phyloP scores from a whole-genome alignment of 1,140 invertebrate species.

The Drosophila pruinosa region DNA sequence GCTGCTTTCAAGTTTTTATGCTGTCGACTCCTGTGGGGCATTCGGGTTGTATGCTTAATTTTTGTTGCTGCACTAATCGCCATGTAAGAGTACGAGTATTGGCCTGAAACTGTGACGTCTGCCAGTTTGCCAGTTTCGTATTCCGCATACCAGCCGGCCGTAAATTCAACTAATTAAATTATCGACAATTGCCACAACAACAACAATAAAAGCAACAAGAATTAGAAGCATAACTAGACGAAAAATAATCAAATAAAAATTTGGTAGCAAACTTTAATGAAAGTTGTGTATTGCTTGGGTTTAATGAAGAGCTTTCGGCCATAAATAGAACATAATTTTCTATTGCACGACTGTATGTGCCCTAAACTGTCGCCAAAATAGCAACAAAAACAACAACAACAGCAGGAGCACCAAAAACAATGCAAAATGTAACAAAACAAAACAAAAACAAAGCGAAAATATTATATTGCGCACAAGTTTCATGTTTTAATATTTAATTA shows the following conservation, averaged over 20 bases:
- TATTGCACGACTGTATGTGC: conserved; percentile 25
- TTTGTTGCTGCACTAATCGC: conserved; percentile 9
- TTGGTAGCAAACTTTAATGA: conserved; percentile 51
- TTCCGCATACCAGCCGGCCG: conserved; percentile 26
- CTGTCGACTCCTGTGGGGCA: not conserved
- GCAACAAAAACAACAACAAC: conserved; percentile 33
- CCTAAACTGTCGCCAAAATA: conserved; percentile 13
- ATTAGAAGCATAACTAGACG: not conserved
- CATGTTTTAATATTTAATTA: conserved; percentile 80
- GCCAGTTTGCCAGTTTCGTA: not conserved
- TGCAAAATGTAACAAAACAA: conserved; percentile 6
- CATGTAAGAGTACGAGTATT: not conserved
- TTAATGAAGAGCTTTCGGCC: conserved; percentile 45
- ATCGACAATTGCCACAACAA: conserved; percentile 56
- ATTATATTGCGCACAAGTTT: conserved; percentile 69
- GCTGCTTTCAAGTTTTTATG: conserved; percentile 16
- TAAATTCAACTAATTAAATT: conserved; percentile 64
- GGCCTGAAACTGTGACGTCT: conserved; percentile 3
- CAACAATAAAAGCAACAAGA: not conserved
- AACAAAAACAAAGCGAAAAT: conserved; percentile 10
- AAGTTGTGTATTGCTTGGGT: conserved; percentile 53
- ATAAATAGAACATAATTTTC: conserved; percentile 67
- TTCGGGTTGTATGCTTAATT: conserved; percentile 27
- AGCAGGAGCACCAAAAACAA: conserved; percentile 5
- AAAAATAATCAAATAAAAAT: conserved; percentile 1